A percentile compares a stretch with the other conserved stretches of the same genome.
Evolutionary conservation across 2,113 vertebrate genomes (phyloP).

Genomic region (Myodes glareolus): DNA sequence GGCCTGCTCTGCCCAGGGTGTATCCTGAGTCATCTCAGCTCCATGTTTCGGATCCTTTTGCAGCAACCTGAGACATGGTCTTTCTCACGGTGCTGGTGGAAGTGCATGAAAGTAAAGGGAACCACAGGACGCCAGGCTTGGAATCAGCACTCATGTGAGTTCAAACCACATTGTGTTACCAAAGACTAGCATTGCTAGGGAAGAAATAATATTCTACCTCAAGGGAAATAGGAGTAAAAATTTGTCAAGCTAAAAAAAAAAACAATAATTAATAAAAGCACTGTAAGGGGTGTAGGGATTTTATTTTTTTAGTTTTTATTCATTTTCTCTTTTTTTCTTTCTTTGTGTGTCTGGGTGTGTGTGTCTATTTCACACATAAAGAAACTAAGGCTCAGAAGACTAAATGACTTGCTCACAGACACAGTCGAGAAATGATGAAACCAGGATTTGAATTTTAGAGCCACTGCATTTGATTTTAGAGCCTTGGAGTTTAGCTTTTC

Average conservation of each 20-base stretch:
- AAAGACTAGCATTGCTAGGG: background rate
- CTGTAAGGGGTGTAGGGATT: background rate
- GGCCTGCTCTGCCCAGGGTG: background rate
- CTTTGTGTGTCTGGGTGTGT: too few relatives aligned
- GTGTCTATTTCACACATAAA: slow-evolving; percentile 17
- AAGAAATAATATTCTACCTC: background rate
- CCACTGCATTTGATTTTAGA: background rate
- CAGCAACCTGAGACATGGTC: background rate
- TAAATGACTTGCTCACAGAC: slow-evolving; percentile 10
- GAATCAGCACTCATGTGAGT: background rate
- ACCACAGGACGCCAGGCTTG: background rate
- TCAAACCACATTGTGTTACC: background rate
- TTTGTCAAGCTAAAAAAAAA: background rate
- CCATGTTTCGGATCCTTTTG: background rate
- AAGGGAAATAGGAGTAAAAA: background rate
- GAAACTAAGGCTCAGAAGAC: slow-evolving; percentile 25
- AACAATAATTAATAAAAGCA: background rate
- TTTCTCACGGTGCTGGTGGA: background rate
- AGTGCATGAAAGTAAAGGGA: background rate
- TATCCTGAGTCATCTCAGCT: background rate
- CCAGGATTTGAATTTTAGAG: background rate
- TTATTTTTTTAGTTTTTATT: background rate
- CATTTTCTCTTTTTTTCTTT: too few relatives aligned
- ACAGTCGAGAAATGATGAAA: background rate
- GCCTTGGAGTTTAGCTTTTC: background rate